phyloP scores from a whole-genome alignment of 2,888 invertebrate genomes.

The Sicus ferrugineus region DNA sequence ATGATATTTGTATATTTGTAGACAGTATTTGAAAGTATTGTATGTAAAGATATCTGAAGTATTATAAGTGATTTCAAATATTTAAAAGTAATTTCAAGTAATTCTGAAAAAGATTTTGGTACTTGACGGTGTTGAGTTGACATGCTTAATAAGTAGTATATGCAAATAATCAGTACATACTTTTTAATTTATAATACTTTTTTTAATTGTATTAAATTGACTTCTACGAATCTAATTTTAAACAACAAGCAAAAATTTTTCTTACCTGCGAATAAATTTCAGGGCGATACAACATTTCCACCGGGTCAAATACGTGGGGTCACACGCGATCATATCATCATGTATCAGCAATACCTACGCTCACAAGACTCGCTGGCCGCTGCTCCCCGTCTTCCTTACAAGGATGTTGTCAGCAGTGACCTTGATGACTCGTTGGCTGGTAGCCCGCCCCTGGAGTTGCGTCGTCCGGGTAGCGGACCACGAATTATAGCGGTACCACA shows the following conservation, averaged over 20 bases:
- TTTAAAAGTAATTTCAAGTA: no score
- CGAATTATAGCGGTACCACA: constrained; percentile 73
- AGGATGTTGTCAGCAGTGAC: constrained; percentile 50
- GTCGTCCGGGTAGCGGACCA: constrained; percentile 69
- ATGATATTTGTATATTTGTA: no score
- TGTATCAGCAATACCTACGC: constrained; percentile 67
- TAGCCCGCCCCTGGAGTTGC: constrained; percentile 78
- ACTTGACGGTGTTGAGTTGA: no score
- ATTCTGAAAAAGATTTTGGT: no score
- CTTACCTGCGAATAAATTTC: constrained; percentile 30
- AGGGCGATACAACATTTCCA: constrained; percentile 67
- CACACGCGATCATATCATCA: constrained; percentile 56
- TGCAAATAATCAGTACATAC: no score
- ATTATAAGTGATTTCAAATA: no score
- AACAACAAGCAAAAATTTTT: not conserved
- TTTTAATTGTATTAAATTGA: no score
- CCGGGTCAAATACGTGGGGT: constrained; percentile 59
- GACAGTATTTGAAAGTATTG: no score
- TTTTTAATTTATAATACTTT: no score
- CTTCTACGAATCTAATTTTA: no score
- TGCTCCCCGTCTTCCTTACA: constrained; percentile 48
- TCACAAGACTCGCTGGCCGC: constrained; percentile 61
- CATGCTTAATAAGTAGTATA: no score
- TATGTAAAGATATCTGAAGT: no score
- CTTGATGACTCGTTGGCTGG: constrained; percentile 69